A percentile compares a stretch with the other conserved stretches of the same genome.
phyloP scores from a whole-genome alignment of 2,888 invertebrate genomes.

The Salticus scenicus region DNA sequence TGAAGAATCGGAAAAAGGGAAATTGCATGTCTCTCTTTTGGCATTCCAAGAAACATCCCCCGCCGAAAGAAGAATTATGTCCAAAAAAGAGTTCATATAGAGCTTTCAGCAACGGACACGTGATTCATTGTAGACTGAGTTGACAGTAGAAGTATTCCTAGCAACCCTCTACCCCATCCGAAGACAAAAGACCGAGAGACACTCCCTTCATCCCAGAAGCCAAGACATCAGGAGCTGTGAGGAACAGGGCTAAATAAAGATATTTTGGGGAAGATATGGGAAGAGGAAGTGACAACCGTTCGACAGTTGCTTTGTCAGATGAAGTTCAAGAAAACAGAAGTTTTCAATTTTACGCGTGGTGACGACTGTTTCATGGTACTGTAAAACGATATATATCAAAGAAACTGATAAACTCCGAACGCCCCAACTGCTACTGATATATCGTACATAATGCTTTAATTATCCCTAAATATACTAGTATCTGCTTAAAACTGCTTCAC shows the following conservation, averaged over 20 bases:
- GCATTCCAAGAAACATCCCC: slow-evolving; percentile 1
- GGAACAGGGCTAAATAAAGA: neutral
- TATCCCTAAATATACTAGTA: no score
- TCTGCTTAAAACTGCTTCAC: no score
- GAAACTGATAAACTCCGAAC: neutral
- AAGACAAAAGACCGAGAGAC: neutral
- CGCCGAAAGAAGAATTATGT: neutral
- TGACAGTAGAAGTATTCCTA: neutral
- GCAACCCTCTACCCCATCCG: neutral
- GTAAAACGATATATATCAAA: neutral
- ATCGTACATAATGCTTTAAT: no score
- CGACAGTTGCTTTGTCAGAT: slow-evolving; percentile 9
- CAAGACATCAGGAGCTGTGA: no score
- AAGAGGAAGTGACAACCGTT: neutral
- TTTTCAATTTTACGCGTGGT: neutral
- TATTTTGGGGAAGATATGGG: neutral
- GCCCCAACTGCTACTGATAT: neutral
- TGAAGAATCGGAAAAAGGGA: neutral
- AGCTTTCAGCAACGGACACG: slow-evolving; percentile 21
- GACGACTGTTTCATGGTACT: neutral
- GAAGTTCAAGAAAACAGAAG: neutral
- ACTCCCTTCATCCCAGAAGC: neutral
- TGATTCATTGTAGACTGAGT: slow-evolving; percentile 9
- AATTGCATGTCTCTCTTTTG: neutral
- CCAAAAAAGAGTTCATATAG: neutral